These are phyloP conservation scores for Champsocephalus esox DNA, from an alignment of 2,797 vertebrate genomes.

Conservation along the genomic window DNA sequence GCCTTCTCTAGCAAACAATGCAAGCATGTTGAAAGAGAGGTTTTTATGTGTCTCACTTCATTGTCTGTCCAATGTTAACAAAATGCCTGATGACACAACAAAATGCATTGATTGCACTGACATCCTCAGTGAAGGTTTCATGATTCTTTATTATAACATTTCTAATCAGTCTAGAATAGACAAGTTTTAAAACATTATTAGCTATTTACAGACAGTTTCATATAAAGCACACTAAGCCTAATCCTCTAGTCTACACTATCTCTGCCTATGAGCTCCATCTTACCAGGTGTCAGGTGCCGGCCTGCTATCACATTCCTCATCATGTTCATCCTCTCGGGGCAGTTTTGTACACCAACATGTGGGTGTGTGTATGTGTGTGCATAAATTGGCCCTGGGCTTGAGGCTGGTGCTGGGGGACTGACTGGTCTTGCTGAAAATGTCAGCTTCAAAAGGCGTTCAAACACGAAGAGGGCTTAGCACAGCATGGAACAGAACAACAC, in stretches of 20 bases:
- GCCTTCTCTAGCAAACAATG: too few relatives aligned
- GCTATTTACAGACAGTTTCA: too few relatives aligned
- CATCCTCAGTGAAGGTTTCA: too few relatives aligned
- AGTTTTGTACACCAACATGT: constrained; percentile 11
- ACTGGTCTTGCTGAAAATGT: constrained; percentile 55
- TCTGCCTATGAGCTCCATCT: not conserved
- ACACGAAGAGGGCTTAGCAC: constrained; percentile 11
- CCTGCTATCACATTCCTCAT: constrained; percentile 54
- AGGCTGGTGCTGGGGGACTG: constrained; percentile 28
- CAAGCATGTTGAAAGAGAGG: too few relatives aligned
- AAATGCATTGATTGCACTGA: too few relatives aligned
- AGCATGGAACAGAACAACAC: constrained; percentile 2
- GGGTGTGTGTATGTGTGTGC: constrained; percentile 1
- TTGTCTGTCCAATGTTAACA: too few relatives aligned
- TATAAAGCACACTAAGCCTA: too few relatives aligned
- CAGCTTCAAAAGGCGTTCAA: constrained; percentile 28
- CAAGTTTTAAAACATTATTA: too few relatives aligned
- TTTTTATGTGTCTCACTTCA: too few relatives aligned
- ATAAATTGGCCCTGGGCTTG: constrained; percentile 36
- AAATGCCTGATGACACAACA: too few relatives aligned
- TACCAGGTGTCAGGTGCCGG: constrained; percentile 29
- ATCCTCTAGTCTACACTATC: not conserved
- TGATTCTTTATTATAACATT: too few relatives aligned
- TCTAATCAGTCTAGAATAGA: too few relatives aligned
- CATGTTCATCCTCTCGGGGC: constrained; percentile 33